Conservation (phyloP, 2,113 vertebrate species). For the Polypterus bichir region DNA sequence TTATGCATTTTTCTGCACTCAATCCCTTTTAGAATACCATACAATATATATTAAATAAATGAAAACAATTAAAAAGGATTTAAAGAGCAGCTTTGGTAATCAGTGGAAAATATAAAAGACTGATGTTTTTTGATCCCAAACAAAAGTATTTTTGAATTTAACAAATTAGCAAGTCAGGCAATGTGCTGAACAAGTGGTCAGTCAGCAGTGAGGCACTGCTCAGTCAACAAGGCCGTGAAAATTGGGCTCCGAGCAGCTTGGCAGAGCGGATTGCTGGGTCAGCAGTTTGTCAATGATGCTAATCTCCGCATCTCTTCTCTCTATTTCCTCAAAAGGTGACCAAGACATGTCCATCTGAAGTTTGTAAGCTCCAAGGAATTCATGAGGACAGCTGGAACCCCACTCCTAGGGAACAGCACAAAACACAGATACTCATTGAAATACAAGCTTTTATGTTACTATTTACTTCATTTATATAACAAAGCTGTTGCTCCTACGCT, state of each 20-base stretch:
- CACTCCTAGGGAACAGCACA: slow-evolving; percentile 64
- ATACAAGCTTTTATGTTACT: background rate
- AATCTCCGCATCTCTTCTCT: slow-evolving; percentile 66
- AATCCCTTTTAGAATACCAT: too few species aligned
- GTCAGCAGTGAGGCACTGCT: slow-evolving; percentile 12
- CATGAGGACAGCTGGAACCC: slow-evolving; percentile 71
- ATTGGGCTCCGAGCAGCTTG: slow-evolving; percentile 42
- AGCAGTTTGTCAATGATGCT: slow-evolving; percentile 69
- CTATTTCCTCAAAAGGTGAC: slow-evolving; percentile 66
- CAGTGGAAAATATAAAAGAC: too few species aligned
- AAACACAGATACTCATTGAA: background rate
- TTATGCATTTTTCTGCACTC: too few species aligned
- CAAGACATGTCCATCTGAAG: slow-evolving; percentile 91
- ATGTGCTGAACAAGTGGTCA: background rate
- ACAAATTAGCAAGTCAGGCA: background rate
- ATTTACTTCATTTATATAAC: background rate
- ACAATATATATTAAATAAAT: too few species aligned
- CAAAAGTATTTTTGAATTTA: background rate
- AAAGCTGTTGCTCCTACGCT: too few species aligned
- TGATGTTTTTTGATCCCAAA: background rate
- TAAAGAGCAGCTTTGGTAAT: too few species aligned
- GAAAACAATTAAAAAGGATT: too few species aligned
- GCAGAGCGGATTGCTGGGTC: slow-evolving; percentile 54
- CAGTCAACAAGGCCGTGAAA: slow-evolving; percentile 61
- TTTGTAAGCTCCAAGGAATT: slow-evolving; percentile 78